A percentile compares a stretch with the other conserved stretches of the same genome.
phyloP scores from a whole-genome alignment of 2,797 vertebrate species.

The Sylvia borin region DNA sequence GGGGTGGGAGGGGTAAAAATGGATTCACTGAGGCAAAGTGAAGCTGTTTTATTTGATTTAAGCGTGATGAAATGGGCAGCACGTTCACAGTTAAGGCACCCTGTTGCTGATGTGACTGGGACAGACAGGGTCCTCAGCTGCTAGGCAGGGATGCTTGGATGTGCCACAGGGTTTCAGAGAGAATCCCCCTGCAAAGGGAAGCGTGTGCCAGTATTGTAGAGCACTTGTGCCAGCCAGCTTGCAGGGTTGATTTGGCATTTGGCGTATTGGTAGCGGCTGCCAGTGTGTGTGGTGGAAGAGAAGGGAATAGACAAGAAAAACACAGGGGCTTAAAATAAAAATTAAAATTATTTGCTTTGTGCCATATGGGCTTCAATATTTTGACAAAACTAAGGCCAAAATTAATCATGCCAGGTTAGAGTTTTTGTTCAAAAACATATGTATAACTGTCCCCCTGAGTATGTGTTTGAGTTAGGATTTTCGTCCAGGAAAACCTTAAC shows the following conservation, averaged over 20 bases:
- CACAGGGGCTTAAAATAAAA: slow-evolving; percentile 76
- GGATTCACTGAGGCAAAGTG: not conserved
- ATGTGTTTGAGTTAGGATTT: slow-evolving; percentile 75
- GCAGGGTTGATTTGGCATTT: slow-evolving; percentile 79
- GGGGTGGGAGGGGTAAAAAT: not conserved
- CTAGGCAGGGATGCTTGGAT: slow-evolving; percentile 43
- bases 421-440: slow-evolving; percentile 81
- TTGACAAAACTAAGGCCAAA: slow-evolving; percentile 81
- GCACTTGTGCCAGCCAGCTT: slow-evolving; percentile 74
- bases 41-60: not conserved
- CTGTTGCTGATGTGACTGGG: slow-evolving; percentile 25
- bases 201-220: slow-evolving; percentile 73
- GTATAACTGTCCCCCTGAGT: slow-evolving; percentile 74
- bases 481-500: slow-evolving; percentile 72
- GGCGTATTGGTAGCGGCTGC: slow-evolving; percentile 73
- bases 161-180: slow-evolving; percentile 48
- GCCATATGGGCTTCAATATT: slow-evolving; percentile 83
- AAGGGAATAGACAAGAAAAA: slow-evolving; percentile 77
- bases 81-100: not conserved
- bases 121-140: slow-evolving; percentile 52
- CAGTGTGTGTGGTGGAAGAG: slow-evolving; percentile 77
- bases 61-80: not conserved
- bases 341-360: slow-evolving; percentile 80
- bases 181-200: slow-evolving; percentile 64
- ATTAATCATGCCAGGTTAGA: slow-evolving; percentile 80